These are phyloP conservation scores for Enteromius thamalakanensis DNA, from an alignment of 2,797 vertebrate species.

Conservation along the genomic window DNA sequence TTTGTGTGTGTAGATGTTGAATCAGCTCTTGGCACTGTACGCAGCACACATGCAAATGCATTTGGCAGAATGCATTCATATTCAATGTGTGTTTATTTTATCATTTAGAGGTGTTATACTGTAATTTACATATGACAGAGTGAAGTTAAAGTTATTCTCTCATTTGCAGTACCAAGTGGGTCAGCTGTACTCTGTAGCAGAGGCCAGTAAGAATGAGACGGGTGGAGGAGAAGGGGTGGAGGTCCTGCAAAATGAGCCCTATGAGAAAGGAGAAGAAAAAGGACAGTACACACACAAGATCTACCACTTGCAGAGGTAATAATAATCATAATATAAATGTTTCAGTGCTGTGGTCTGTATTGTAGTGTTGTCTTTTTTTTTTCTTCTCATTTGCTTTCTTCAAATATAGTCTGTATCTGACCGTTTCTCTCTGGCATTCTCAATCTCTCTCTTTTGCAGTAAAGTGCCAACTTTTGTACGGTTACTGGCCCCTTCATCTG, in stretches of 20 bases:
- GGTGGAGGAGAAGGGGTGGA: slow-evolving; percentile 97
- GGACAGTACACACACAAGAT: slow-evolving; percentile 98
- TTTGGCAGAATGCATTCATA: background rate
- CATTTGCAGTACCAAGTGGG: slow-evolving; percentile 90
- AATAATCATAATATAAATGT: too few species aligned
- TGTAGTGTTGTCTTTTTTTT: background rate
- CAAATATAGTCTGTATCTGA: background rate
- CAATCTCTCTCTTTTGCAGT: slow-evolving; percentile 71
- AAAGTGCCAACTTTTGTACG: slow-evolving; percentile 89
- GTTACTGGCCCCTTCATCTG: slow-evolving; percentile 85
- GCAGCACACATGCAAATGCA: background rate
- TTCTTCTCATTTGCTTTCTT: background rate
- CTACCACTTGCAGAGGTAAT: slow-evolving; percentile 92
- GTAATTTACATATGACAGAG: background rate
- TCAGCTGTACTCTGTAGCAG: slow-evolving; percentile 94
- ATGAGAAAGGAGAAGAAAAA: slow-evolving; percentile 89
- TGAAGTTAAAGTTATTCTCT: slow-evolving; percentile 17
- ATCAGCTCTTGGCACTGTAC: background rate
- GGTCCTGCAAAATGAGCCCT: slow-evolving; percentile 90
- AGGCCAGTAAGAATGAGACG: slow-evolving; percentile 96
- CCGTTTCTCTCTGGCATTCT: background rate
- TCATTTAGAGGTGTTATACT: background rate
- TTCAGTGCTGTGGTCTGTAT: background rate
- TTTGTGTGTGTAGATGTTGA: slow-evolving; percentile 4
- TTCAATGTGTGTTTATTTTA: background rate